Evolutionary conservation across 2,113 vertebrate species (phyloP).

Genomic region (Xerus inauris): DNA sequence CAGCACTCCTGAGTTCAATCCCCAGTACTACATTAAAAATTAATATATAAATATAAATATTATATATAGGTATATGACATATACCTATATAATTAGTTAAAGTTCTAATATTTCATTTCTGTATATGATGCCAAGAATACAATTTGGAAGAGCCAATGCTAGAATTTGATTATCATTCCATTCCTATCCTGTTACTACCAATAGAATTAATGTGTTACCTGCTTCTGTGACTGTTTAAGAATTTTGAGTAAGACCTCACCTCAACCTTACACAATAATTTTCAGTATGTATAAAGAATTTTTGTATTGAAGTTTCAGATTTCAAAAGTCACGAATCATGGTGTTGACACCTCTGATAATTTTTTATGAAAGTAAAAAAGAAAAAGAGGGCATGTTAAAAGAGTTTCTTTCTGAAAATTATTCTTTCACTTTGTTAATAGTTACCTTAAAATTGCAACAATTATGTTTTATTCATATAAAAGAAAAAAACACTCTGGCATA

Average conservation of each 20-base stretch:
- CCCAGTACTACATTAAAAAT: too few species aligned
- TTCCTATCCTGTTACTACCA: background rate
- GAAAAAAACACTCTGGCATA: background rate
- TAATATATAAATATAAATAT: too few species aligned
- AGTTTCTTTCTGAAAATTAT: background rate
- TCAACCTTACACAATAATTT: constrained; percentile 30
- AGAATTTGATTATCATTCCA: background rate
- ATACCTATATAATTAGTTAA: too few species aligned
- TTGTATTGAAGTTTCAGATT: background rate
- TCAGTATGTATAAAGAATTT: background rate
- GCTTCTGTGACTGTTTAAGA: background rate
- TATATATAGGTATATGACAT: too few species aligned
- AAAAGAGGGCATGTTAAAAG: background rate
- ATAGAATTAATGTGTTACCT: background rate
- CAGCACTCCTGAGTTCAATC: too few species aligned
- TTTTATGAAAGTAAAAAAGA: background rate
- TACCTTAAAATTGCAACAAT: background rate
- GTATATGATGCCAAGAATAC: background rate
- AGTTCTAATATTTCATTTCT: constrained; percentile 13
- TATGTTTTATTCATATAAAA: background rate
- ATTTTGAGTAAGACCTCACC: background rate
- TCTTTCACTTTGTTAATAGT: background rate
- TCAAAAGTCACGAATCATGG: background rate
- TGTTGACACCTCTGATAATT: constrained; percentile 8
- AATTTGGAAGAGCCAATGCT: background rate